Percentiles rank a stretch among this genome's conserved stretches.
Evolutionary conservation across 2,113 vertebrate species (phyloP).

Genomic region (Bufo gargarizans): DNA sequence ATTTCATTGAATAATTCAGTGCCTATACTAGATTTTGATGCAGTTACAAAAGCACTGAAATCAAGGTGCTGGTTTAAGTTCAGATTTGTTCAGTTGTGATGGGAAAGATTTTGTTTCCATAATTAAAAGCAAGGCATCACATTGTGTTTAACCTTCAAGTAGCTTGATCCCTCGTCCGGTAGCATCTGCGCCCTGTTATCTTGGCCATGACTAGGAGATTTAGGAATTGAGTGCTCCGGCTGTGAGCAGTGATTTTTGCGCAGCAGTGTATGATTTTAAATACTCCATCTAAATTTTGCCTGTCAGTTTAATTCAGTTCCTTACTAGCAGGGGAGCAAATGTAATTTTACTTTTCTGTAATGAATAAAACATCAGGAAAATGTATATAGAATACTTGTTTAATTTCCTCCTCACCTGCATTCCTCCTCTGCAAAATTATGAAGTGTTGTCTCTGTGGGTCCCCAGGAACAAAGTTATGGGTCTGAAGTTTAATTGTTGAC

Average conservation of each 20-base stretch:
- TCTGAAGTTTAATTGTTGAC: conserved; percentile 59
- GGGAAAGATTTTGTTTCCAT: not conserved
- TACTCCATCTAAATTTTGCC: conserved; percentile 64
- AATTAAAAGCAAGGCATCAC: not conserved
- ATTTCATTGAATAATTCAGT: too few relatives aligned
- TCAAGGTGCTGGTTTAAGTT: too few relatives aligned
- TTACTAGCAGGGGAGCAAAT: conserved; percentile 66
- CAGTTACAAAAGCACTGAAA: too few relatives aligned
- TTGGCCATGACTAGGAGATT: conserved; percentile 25
- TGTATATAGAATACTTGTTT: conserved; percentile 65
- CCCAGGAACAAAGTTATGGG: conserved; percentile 44
- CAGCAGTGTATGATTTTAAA: conserved; percentile 58
- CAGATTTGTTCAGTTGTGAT: not conserved
- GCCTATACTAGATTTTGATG: too few relatives aligned
- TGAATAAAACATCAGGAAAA: conserved; percentile 71
- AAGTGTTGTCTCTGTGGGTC: conserved; percentile 63
- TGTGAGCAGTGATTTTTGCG: conserved; percentile 15
- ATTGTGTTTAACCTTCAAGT: not conserved
- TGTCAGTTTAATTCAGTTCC: conserved; percentile 63
- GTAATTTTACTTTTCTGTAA: conserved; percentile 65
- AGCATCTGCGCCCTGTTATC: conserved; percentile 7
- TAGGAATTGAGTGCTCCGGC: conserved; percentile 3
- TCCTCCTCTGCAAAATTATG: conserved; percentile 66
- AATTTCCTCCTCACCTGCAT: conserved; percentile 69
- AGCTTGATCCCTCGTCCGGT: not conserved